Base-by-base conservation (phyloP, 2,888 invertebrate species). In the Colostygia pectinataria region DNA sequence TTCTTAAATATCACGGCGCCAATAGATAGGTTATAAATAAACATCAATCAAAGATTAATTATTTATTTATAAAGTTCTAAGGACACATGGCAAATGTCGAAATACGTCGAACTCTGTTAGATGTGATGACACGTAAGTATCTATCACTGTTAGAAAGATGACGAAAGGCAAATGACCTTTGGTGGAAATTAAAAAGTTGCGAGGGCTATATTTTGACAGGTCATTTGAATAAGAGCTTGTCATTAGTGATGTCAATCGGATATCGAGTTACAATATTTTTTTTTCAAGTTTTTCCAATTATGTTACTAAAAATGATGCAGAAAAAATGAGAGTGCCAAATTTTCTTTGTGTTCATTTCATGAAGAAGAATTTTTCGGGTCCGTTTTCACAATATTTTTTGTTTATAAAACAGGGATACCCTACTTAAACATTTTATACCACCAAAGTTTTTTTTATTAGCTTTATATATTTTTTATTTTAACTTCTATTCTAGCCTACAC, bases 1-100 rank as follows among this genome's bases (percentile, higher is more conserved):
- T 6, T 2, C 18, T 2, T 5, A 20, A 6, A 4, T n/a, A n/a
- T n/a, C n/a, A n/a, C n/a, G 27, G 27, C 38, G 27, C 27, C 38
- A 9, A 14, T 10, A 40, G 5, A 23, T 28, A 40, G n/a, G 6
- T 15, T 10, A 37, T 14, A 24, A 37, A 7, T 10, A 13, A 15
- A 23, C 29, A 47, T 50, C 49, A 44, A 44, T 50, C 43, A 38
- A 24, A 18, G 6, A 50, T 53, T 42, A 32, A 46, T 53, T 20
- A 46, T 37, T 41, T 46, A 46, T 46, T 46, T 42, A 40, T 32
- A 37, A 38, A 32, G 6, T 32, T 32, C 14, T 31, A 44, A 45
- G 42, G 38, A 36, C 47, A 13, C 2, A 24, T 33, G 28, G 34
- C 20, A 39, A 9, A 33, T 47, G 5, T n/a, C 34, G 40, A 34